Percentiles rank a stretch among this genome's conserved stretches.
Evolutionary conservation across 1,140 invertebrate genomes (phyloP).

Genomic region (Frieseomelitta varia): DNA sequence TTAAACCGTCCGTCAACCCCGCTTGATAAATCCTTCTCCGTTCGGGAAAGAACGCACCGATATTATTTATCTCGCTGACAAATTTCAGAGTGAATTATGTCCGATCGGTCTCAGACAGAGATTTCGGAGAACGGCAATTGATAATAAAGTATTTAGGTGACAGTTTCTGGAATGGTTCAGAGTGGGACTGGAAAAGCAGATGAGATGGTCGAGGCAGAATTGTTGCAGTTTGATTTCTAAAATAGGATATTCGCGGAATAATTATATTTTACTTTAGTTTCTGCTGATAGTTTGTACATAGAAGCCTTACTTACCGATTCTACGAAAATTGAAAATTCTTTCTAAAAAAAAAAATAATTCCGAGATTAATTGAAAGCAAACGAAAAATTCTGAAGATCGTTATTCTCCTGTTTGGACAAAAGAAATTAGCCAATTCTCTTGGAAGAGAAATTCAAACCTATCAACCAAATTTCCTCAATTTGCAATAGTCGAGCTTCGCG

Average conservation of each 20-base stretch:
- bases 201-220: neutral
- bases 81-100: neutral
- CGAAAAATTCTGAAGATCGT: too few relatives aligned
- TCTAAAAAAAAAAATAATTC: too few relatives aligned
- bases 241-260: neutral
- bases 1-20: conserved; percentile 19
- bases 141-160: too few relatives aligned
- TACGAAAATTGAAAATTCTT: too few relatives aligned
- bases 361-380: too few relatives aligned
- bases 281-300: neutral
- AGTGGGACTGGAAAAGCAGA: neutral
- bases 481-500: too few relatives aligned
- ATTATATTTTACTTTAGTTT: neutral
- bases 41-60: neutral
- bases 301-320: accelerated
- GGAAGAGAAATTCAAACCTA: too few relatives aligned
- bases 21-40: conserved; percentile 26
- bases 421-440: too few relatives aligned
- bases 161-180: neutral
- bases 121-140: too few relatives aligned
- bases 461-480: too few relatives aligned
- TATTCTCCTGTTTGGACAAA: too few relatives aligned
- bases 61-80: conserved; percentile 15
- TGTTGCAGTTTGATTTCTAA: neutral
- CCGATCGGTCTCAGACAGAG: neutral